phyloP scores from a whole-genome alignment of 2,888 invertebrate species.

The Pristionchus maxplancki region DNA sequence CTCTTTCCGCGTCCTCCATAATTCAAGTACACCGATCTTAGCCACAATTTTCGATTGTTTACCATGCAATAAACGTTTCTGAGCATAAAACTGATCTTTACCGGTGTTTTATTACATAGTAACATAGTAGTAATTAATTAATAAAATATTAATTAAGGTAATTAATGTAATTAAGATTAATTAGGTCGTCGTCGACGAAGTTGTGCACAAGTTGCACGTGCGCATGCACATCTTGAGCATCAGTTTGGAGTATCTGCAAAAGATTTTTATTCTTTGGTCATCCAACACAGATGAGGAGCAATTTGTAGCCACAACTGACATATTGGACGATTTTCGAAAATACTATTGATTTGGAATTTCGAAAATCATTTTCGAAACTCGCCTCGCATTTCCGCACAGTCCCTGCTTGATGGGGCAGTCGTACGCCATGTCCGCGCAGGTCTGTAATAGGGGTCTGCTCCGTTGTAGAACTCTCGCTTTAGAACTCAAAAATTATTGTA shows the following conservation, averaged over 20 bases:
- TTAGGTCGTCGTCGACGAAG: background rate
- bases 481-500: too few relatives aligned
- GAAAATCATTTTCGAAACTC: background rate
- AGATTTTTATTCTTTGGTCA: background rate
- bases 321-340: too few relatives aligned
- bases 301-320: too few relatives aligned
- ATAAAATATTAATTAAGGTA: background rate
- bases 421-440: conserved; percentile 50
- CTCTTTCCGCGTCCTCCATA: background rate
- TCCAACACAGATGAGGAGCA: too few relatives aligned
- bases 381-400: conserved; percentile 47
- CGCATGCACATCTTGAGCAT: conserved; percentile 53
- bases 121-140: background rate
- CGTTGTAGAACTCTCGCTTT: too few relatives aligned
- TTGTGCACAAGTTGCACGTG: conserved; percentile 47
- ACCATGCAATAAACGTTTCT: background rate
- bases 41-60: background rate
- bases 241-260: conserved; percentile 48
- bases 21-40: conserved; percentile 2
- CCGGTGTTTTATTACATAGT: background rate
- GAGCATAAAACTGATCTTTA: conserved; percentile 4
- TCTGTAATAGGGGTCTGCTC: too few relatives aligned
- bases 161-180: background rate
- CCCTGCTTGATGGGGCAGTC: conserved; percentile 53
- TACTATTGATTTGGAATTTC: background rate